Conservation (phyloP, 2,113 vertebrate species). For the Corvus moneduloides region DNA sequence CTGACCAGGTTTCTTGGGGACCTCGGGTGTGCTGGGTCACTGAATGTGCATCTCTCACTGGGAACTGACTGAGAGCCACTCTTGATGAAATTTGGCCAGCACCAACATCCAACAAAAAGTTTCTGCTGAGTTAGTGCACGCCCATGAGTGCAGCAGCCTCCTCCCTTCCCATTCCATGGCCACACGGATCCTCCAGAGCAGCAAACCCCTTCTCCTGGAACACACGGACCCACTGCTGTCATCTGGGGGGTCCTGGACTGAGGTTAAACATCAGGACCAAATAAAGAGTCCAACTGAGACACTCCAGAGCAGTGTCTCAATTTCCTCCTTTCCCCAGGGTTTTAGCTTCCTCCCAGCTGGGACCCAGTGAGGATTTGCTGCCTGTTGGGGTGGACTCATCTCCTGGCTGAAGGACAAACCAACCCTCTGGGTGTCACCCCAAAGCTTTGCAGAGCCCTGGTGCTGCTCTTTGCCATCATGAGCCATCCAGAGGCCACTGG, state of each 20-base stretch:
- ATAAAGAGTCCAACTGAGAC: background rate
- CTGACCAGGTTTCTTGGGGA: fast-evolving
- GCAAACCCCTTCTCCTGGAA: background rate
- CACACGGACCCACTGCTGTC: fast-evolving
- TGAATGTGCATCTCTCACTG: fast-evolving
- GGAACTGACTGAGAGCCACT: background rate
- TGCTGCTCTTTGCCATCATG: background rate
- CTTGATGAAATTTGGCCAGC: background rate
- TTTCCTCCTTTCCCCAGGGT: background rate
- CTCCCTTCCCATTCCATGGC: fast-evolving
- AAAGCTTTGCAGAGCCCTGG: background rate
- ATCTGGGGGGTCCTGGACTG: background rate
- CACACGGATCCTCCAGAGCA: background rate
- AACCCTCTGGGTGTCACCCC: background rate
- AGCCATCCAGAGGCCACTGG: background rate
- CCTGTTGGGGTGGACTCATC: background rate
- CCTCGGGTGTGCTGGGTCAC: fast-evolving
- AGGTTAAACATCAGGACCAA: background rate
- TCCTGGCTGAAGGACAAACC: background rate
- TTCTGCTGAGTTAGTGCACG: background rate
- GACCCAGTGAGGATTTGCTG: background rate
- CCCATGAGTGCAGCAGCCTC: background rate
- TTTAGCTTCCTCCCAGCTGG: background rate
- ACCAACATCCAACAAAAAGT: fast-evolving
- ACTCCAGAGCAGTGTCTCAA: background rate